Conservation (phyloP, 2,888 invertebrate genomes). For the Drosophila greeni region DNA sequence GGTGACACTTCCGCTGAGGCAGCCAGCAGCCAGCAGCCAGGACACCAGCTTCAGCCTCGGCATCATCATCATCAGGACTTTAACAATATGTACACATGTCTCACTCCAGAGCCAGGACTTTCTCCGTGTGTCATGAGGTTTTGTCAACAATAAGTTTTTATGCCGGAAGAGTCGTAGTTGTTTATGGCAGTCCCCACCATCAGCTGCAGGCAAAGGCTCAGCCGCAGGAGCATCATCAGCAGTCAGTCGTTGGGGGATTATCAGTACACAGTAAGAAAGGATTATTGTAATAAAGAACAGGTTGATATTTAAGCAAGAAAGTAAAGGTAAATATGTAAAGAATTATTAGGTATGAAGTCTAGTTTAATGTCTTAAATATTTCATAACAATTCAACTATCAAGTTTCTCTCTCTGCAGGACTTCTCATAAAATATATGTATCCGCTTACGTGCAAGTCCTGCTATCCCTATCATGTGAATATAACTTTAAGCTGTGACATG, state of each 20-base stretch:
- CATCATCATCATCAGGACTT: constrained; percentile 47
- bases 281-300: background rate
- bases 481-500: constrained; percentile 71
- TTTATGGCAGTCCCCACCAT: constrained; percentile 64
- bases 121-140: constrained; percentile 64
- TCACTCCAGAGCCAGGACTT: constrained; percentile 3
- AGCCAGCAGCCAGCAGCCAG: constrained; percentile 16
- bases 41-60: constrained; percentile 36
- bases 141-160: constrained; percentile 73
- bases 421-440: background rate
- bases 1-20: constrained; percentile 75
- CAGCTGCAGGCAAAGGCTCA: constrained; percentile 44
- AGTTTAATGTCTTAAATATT: background rate
- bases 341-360: background rate
- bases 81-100: constrained; percentile 63
- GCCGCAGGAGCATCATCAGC: constrained; percentile 35
- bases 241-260: constrained; percentile 5
- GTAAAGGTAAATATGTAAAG: background rate
- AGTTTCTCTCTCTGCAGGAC: constrained; percentile 11
- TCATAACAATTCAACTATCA: background rate
- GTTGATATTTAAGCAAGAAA: background rate
- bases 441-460: constrained; percentile 11
- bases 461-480: constrained; percentile 55
- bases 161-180: constrained; percentile 62
- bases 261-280: constrained; percentile 18